A percentile compares a stretch with the other conserved stretches of the same genome.
Evolutionary conservation across 2,113 vertebrate species (phyloP).

Genomic region (Laticauda colubrina): DNA sequence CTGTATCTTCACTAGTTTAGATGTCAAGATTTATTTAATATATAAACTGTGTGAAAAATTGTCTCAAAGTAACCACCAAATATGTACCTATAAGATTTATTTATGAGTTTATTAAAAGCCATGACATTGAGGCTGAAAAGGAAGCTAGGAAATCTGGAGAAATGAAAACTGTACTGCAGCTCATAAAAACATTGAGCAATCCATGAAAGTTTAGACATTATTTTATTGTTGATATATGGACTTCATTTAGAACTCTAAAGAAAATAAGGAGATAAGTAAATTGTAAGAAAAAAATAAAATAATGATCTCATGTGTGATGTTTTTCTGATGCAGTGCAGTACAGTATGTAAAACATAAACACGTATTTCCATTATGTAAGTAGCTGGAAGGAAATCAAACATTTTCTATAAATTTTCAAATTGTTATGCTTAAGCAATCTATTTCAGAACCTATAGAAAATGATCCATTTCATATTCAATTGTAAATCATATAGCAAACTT

Average conservation of each 20-base stretch:
- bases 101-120: slow-evolving; percentile 29
- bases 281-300: slow-evolving; percentile 40
- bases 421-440: slow-evolving; percentile 28
- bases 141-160: slow-evolving; percentile 36
- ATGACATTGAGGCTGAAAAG: slow-evolving; percentile 46
- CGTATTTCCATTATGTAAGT: slow-evolving; percentile 48
- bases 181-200: slow-evolving; percentile 63
- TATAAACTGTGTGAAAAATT: slow-evolving; percentile 57
- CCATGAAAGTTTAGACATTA: slow-evolving; percentile 50
- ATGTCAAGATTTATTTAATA: slow-evolving; percentile 53
- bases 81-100: slow-evolving; percentile 42
- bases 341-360: slow-evolving; percentile 31
- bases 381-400: slow-evolving; percentile 35
- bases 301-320: slow-evolving; percentile 42
- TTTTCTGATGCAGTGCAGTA: slow-evolving; percentile 27
- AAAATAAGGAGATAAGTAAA: slow-evolving; percentile 12
- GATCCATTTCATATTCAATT: slow-evolving; percentile 41
- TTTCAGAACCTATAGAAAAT: slow-evolving; percentile 40
- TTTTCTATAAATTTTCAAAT: slow-evolving; percentile 43
- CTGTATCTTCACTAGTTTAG: slow-evolving; percentile 49
- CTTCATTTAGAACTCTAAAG: slow-evolving; percentile 43
- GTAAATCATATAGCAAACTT: slow-evolving; percentile 43
- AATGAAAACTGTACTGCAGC: slow-evolving; percentile 49
- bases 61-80: slow-evolving; percentile 52
- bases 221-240: slow-evolving; percentile 45